phyloP scores from a whole-genome alignment of 2,113 vertebrate species.

The Eulemur rufifrons region DNA sequence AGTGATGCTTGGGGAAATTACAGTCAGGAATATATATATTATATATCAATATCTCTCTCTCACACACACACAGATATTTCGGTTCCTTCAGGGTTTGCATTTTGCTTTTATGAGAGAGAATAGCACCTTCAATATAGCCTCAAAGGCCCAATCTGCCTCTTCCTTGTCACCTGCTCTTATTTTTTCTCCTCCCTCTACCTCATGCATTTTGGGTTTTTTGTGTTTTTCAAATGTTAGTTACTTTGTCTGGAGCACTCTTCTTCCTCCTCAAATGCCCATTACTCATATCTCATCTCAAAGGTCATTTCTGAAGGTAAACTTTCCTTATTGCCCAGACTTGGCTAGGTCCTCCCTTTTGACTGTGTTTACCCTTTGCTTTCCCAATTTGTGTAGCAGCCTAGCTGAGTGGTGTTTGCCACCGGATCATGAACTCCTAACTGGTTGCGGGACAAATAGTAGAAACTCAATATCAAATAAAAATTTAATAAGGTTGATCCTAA shows the following conservation, averaged over 20 bases:
- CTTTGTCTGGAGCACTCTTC: background rate
- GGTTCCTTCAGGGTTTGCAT: background rate
- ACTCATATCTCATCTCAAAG: background rate
- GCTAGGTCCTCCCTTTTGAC: fast-evolving
- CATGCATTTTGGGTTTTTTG: background rate
- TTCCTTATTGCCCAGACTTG: background rate
- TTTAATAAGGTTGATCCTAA: background rate
- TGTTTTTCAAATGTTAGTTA: background rate
- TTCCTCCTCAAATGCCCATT: background rate
- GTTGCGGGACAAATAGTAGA: background rate
- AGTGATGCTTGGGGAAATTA: background rate
- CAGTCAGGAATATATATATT: background rate
- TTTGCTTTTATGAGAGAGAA: background rate
- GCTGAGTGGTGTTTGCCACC: fast-evolving
- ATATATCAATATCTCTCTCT: background rate
- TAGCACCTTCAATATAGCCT: background rate
- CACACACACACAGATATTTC: background rate
- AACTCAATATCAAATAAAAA: background rate
- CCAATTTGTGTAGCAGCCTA: background rate
- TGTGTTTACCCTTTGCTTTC: fast-evolving
- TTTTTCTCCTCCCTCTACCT: background rate
- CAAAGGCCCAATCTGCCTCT: background rate
- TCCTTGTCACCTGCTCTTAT: background rate
- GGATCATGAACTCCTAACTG: fast-evolving
- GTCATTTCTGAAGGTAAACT: background rate